Evolutionary conservation across 2,797 vertebrate genomes (phyloP), one percentile per base, ranked within the genome.

Genomic region (Capromys pilorides): DNA sequence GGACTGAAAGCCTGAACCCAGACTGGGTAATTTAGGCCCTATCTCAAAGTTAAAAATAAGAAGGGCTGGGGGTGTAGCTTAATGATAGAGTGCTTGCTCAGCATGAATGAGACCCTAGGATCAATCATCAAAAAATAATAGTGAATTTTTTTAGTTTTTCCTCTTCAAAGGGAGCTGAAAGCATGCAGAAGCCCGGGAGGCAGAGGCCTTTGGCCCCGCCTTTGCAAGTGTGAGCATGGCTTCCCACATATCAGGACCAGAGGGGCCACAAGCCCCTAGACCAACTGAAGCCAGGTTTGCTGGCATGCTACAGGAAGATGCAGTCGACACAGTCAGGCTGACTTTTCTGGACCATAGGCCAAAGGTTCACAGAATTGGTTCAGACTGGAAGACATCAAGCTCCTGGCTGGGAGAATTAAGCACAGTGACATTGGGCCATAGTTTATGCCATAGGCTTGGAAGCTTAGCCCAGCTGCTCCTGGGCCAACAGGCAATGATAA

Each of bases 331-430:
- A n/a, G 31, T 31, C 0, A 77, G 62, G 28, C 78, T 21, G 39
- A 26, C 41, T 73, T 71, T 75, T 85, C 51, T 78, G 2, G 0
- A 45, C 79, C 69, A 33, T 4, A 41, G 75, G 86, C 49, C 77
- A 89, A 75, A 51, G 90, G 66, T 79, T 79, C 83, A 51, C 33
- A 41, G 54, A 85, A 62, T 49, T 83, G 92, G 80, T 84, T 39
- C 69, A 86, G 66, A 83, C 80, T 41, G 67, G 75, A 36, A 91
- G 69, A 54, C 64, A 80, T 18, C 36, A n/a, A 67, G 41, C 86
- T 75, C 45, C 33, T 19, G 81, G 71, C 79, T 86, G 39, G 14
- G 57, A 87, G 87, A 80, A 62, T 66, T 80, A 66, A 90, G 41
- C 91, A 92, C 10, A 94, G 86, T 82, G 71, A 82, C 21, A 33